These are phyloP conservation scores for Cinara cedri DNA, from an alignment of 2,888 invertebrate species.

Conservation along the genomic window DNA sequence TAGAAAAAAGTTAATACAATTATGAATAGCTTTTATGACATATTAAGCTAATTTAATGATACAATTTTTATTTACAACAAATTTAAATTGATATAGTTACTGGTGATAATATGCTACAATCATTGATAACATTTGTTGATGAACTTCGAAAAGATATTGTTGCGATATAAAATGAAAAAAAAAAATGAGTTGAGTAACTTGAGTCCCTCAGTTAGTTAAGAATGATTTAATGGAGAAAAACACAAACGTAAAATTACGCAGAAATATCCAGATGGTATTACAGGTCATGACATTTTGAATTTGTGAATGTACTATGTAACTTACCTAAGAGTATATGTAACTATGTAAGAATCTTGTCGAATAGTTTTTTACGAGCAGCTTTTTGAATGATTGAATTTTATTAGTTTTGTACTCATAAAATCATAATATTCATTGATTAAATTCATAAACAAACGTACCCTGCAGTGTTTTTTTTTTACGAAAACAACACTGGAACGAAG, in stretches of 20 bases:
- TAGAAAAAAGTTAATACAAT: conserved; percentile 36
- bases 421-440: too few relatives aligned
- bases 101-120: conserved; percentile 7
- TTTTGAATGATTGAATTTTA: too few relatives aligned
- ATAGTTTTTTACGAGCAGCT: too few relatives aligned
- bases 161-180: not conserved
- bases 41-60: conserved; percentile 6
- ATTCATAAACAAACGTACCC: too few relatives aligned
- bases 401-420: too few relatives aligned
- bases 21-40: conserved; percentile 17
- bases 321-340: too few relatives aligned
- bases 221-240: conserved; percentile 12
- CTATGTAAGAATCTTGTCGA: too few relatives aligned
- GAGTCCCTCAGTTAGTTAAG: not conserved
- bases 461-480: too few relatives aligned
- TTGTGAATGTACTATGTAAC: too few relatives aligned
- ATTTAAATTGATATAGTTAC: conserved; percentile 3
- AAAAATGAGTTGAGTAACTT: too few relatives aligned
- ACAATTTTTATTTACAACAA: conserved; percentile 29
- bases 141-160: not conserved
- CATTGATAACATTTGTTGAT: not conserved
- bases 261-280: not conserved
- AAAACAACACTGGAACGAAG: too few relatives aligned
- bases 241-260: conserved; percentile 10
- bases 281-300: conserved; percentile 6